These are phyloP conservation scores for Mixornis gularis DNA, from an alignment of 2,113 vertebrate genomes.

Conservation along the genomic window DNA sequence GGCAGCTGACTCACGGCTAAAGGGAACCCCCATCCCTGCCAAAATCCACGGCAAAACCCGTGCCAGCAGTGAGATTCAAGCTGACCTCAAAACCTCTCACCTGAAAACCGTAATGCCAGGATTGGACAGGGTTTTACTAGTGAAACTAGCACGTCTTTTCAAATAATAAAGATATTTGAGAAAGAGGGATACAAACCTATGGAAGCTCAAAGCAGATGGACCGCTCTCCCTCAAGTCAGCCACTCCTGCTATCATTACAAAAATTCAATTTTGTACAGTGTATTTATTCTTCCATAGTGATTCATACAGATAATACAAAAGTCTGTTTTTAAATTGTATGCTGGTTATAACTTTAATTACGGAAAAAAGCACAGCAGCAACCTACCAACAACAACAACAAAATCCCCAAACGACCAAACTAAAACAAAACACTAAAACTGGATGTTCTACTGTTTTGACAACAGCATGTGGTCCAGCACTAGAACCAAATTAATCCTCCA, in stretches of 20 bases:
- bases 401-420: neutral
- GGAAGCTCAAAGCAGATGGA: neutral
- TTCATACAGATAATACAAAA: neutral
- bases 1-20: neutral
- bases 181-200: neutral
- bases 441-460: neutral
- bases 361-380: neutral
- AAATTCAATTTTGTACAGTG: neutral
- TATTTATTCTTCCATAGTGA: neutral
- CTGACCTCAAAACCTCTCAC: neutral
- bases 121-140: neutral
- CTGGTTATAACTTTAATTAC: neutral
- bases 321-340: neutral
- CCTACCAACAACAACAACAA: neutral
- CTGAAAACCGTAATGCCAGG: neutral
- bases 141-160: neutral
- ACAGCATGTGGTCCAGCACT: neutral
- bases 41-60: neutral
- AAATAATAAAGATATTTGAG: neutral
- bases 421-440: neutral
- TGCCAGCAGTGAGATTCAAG: neutral
- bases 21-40: neutral
- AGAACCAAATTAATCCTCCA: slow-evolving; percentile 1
- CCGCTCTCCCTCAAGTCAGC: neutral
- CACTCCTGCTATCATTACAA: neutral